Evolutionary conservation across 2,797 vertebrate genomes (phyloP), one percentile per base, ranked within the genome.

Genomic region (Pagetopsis macropterus): DNA sequence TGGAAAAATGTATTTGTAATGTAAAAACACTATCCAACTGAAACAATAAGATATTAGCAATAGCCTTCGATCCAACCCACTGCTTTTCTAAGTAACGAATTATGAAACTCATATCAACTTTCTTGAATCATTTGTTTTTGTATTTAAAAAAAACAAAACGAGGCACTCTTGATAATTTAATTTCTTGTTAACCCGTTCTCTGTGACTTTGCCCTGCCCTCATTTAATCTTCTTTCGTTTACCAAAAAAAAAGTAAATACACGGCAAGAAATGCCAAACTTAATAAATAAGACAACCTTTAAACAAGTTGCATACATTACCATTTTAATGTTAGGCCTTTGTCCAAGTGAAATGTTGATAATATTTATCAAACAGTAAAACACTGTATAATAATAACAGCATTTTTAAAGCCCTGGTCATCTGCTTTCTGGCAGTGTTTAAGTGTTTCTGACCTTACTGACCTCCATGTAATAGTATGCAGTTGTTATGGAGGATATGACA

Each of bases 1-100:
- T 58, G 3, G 11, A 64, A 19, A 48, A 23, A 56, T 21, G 44
- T 40, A 58, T 63, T 48, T 66, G 27, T 41, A 5, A 76, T 60
- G 7, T 46, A 16, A 48, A 57, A 50, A 17, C 50, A 27, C 10
- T 44, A 31, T 62, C 17, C 9, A 23, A 46, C 48, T 56, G 33
- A 72, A 81, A 83, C 49, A 81, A 70, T 72, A 56, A 56, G 66
- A 41, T 27, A 62, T 69, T 64, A 45, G 51, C 54, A 72, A 69
- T 72, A 79, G 73, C 67, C 63, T 49, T 60, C 13, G 0, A 56
- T 80, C 78, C 82, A 80, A 70, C 74, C 78, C 61, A 74, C 85
- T 73, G 79, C 62, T 72, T 56, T 80, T 64, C 85, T 71, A 65
- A 78, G 54, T 73, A 76, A 79, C 81, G 60, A 44, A 52, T 58